These are phyloP conservation scores for Drosophila lacicola DNA, from an alignment of 2,888 invertebrate genomes.

Conservation along the genomic window DNA sequence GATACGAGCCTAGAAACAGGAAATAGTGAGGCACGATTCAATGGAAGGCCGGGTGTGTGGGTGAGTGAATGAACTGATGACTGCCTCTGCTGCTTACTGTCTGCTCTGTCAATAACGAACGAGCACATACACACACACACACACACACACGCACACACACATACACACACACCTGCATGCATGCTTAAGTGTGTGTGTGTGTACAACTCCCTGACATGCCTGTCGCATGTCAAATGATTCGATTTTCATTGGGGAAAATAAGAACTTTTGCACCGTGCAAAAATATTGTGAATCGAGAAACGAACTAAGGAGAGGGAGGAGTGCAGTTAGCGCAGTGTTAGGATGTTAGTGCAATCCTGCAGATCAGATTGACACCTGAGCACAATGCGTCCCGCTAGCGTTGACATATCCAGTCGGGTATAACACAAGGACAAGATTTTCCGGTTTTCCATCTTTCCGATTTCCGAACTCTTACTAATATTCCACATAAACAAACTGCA, in stretches of 20 bases:
- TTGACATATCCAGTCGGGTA: constrained; percentile 21
- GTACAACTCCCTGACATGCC: constrained; percentile 55
- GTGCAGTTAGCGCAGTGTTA: constrained; percentile 1
- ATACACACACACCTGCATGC: constrained; percentile 8
- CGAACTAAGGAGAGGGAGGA: not conserved
- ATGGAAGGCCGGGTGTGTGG: constrained; percentile 20
- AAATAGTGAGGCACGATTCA: constrained; percentile 18
- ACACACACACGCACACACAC: constrained; percentile 2
- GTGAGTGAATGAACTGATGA: constrained; percentile 31
- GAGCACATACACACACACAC: not conserved
- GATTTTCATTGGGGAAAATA: constrained; percentile 50
- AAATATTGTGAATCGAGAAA: constrained; percentile 16
- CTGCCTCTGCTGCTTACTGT: constrained; percentile 12
- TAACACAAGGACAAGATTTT: constrained; percentile 17
- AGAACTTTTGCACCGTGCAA: constrained; percentile 8
- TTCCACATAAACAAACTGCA: no score
- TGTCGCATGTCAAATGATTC: constrained; percentile 72
- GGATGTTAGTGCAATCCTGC: constrained; percentile 31
- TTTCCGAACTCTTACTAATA: no score
- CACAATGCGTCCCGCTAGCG: constrained; percentile 10
- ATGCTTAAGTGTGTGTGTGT: not conserved
- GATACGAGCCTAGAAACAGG: not conserved
- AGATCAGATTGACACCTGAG: constrained; percentile 39
- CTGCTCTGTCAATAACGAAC: not conserved
- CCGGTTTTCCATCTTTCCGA: no score